Conservation (phyloP, 2,888 invertebrate species). For the Diarsia brunnea region DNA sequence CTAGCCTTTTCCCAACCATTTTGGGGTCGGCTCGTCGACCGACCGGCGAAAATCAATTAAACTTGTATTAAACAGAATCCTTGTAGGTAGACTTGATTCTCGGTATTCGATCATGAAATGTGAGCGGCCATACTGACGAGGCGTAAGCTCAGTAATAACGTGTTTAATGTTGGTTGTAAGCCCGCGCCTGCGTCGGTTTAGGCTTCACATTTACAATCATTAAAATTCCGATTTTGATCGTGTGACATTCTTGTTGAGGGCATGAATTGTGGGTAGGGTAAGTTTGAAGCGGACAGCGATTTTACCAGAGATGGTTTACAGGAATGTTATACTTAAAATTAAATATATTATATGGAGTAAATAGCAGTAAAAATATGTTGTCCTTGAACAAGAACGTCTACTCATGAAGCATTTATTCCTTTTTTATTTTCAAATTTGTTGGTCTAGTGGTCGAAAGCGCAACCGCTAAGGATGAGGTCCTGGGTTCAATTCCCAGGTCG, state of each 20-base stretch:
- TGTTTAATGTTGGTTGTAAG: conserved; percentile 3
- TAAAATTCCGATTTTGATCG: conserved; percentile 58
- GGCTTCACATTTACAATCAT: conserved; percentile 48
- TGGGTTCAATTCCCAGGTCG: not conserved
- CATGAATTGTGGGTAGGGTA: conserved; percentile 23
- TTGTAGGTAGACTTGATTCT: conserved; percentile 21
- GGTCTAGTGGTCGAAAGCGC: not conserved
- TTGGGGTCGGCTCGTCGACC: too few relatives aligned
- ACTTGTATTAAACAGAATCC: conserved; percentile 14
- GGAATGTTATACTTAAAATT: too few relatives aligned
- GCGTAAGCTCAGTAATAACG: conserved; percentile 24
- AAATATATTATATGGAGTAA: not conserved
- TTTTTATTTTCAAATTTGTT: not conserved
- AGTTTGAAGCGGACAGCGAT: conserved; percentile 5
- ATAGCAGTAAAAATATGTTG: not conserved
- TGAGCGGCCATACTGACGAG: conserved; percentile 23
- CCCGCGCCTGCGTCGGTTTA: conserved; percentile 23
- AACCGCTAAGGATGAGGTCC: too few relatives aligned
- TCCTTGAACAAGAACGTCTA: too few relatives aligned
- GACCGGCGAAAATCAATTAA: not conserved
- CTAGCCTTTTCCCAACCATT: too few relatives aligned
- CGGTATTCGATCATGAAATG: conserved; percentile 12
- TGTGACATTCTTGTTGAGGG: conserved; percentile 51
- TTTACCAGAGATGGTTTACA: not conserved
- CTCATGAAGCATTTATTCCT: not conserved